Conservation (phyloP, 2,797 vertebrate species). For the Poeciliopsis infans region DNA sequence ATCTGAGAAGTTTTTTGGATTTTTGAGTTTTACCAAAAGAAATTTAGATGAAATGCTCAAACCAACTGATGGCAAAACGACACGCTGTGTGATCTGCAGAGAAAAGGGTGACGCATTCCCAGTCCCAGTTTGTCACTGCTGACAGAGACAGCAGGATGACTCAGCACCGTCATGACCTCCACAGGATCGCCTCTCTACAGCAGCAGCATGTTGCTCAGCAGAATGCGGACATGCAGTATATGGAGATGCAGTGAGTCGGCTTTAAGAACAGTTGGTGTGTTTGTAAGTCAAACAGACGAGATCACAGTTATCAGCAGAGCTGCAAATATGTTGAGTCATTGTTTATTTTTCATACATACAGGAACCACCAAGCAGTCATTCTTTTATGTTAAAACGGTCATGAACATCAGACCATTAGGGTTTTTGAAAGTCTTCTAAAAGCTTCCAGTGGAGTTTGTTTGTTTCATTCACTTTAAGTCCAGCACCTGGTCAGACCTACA, state of each 20-base stretch:
- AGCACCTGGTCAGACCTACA: neutral
- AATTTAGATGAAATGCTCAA: neutral
- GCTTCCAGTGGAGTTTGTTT: neutral
- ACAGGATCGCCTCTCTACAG: slow-evolving; percentile 11
- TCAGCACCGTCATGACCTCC: slow-evolving; percentile 57
- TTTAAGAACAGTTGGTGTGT: neutral
- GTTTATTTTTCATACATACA: neutral
- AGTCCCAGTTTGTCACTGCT: neutral
- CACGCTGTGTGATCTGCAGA: neutral
- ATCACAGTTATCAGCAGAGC: neutral
- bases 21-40: neutral
- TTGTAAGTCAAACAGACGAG: neutral
- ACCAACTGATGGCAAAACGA: neutral
- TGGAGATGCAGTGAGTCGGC: neutral
- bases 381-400: neutral
- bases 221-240: neutral
- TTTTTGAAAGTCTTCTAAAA: neutral
- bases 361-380: neutral
- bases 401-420: neutral
- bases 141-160: slow-evolving; percentile 46
- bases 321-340: neutral
- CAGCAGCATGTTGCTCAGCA: neutral
- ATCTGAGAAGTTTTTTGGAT: neutral
- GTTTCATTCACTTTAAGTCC: neutral
- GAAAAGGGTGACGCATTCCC: neutral